A percentile compares a stretch with the other conserved stretches of the same genome.
Evolutionary conservation across 2,113 vertebrate species (phyloP).

Genomic region (Onychorhynchus coronatus): DNA sequence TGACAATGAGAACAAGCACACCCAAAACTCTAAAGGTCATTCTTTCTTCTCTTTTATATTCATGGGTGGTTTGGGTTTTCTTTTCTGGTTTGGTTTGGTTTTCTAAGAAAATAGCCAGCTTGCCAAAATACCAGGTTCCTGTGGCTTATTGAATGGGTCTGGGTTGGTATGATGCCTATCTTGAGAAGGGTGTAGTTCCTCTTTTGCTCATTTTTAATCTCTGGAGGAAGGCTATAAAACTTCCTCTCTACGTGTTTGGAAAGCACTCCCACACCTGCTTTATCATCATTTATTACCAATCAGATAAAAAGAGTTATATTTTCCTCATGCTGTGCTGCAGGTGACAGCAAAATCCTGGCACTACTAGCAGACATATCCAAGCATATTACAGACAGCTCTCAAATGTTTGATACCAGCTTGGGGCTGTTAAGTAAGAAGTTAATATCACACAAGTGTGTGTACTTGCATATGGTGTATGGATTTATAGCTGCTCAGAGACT

Average conservation of each 20-base stretch:
- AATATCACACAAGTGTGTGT: not conserved
- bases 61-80: not conserved
- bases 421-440: not conserved
- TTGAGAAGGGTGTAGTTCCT: not conserved
- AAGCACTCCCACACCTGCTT: not conserved
- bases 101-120: not conserved
- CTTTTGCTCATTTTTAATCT: not conserved
- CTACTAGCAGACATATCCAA: not conserved
- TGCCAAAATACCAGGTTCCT: not conserved
- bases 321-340: not conserved
- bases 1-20: not conserved
- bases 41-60: not conserved
- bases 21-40: accelerated
- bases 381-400: not conserved
- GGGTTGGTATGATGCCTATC: not conserved
- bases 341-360: not conserved
- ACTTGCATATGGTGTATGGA: not conserved
- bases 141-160: not conserved
- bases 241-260: not conserved
- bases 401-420: not conserved
- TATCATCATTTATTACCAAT: not conserved
- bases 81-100: not conserved
- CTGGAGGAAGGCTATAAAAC: not conserved
- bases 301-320: not conserved
- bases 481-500: not conserved